A percentile compares a stretch with the other conserved stretches of the same genome.
Evolutionary conservation across 2,113 vertebrate genomes (phyloP).

Genomic region (Pandion haliaetus): DNA sequence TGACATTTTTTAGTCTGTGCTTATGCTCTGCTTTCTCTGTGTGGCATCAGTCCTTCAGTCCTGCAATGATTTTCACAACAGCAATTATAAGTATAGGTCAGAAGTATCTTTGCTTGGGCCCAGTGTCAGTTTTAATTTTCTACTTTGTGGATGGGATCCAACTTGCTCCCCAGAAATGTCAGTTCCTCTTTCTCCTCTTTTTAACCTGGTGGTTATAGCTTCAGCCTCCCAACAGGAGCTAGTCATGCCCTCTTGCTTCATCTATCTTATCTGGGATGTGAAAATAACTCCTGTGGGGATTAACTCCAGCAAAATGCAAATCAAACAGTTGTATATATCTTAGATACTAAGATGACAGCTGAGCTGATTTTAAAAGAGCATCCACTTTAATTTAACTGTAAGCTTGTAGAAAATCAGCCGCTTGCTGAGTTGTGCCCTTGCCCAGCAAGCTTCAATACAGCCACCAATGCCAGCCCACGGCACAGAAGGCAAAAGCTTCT

Average conservation of each 20-base stretch:
- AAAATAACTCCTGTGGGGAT: not conserved
- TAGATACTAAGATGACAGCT: no score
- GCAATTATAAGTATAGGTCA: not conserved
- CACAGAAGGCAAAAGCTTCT: not conserved
- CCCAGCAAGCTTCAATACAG: not conserved
- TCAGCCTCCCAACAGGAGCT: not conserved
- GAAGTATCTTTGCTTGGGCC: not conserved
- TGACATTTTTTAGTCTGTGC: not conserved
- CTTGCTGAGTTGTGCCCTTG: not conserved
- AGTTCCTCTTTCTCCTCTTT: not conserved
- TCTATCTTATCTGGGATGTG: not conserved
- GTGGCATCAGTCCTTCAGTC: not conserved
- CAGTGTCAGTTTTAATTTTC: not conserved
- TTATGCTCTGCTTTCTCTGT: not conserved
- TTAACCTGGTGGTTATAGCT: not conserved
- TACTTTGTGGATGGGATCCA: not conserved
- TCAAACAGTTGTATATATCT: not conserved
- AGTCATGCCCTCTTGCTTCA: not conserved
- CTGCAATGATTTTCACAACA: not conserved
- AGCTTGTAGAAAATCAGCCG: not conserved
- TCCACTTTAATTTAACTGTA: not conserved
- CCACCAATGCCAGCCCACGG: not conserved
- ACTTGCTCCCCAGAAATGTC: not conserved
- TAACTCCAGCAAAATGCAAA: not conserved
- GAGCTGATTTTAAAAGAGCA: not conserved